Evolutionary conservation across 2,113 vertebrate genomes (phyloP).

Genomic region (Mirounga angustirostris): DNA sequence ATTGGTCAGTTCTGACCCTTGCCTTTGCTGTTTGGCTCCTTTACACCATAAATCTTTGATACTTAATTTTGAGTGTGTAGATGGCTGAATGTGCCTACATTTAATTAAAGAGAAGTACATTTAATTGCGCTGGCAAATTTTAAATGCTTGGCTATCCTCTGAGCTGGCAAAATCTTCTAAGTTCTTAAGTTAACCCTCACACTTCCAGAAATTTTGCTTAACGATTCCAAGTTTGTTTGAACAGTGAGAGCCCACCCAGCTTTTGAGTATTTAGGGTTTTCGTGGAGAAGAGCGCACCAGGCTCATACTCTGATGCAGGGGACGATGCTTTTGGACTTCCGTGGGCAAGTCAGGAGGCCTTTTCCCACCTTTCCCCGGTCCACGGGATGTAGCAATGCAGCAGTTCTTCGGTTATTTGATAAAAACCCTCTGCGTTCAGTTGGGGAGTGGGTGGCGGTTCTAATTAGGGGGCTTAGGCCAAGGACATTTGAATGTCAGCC

Average conservation of each 20-base stretch:
- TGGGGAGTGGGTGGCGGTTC: constrained; percentile 19
- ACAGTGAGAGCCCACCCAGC: not conserved
- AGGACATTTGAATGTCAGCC: constrained; percentile 71
- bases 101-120: constrained; percentile 80
- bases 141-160: constrained; percentile 71
- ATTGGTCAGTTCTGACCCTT: constrained; percentile 66
- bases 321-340: not conserved
- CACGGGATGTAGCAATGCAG: not conserved
- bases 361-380: not conserved
- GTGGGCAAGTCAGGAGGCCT: not conserved
- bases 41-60: constrained; percentile 68
- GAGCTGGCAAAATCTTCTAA: constrained; percentile 62
- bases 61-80: constrained; percentile 76
- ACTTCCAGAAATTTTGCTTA: constrained; percentile 42
- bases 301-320: not conserved
- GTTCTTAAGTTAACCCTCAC: constrained; percentile 64
- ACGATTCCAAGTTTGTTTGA: not conserved
- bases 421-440: constrained; percentile 60
- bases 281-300: not conserved
- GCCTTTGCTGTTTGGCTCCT: constrained; percentile 71
- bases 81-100: constrained; percentile 65
- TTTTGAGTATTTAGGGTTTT: constrained; percentile 34
- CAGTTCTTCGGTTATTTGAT: constrained; percentile 37
- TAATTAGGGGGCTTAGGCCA: constrained; percentile 68
- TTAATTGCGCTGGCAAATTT: constrained; percentile 75